phyloP scores from a whole-genome alignment of 2,888 invertebrate genomes.

The Helleia helle region DNA sequence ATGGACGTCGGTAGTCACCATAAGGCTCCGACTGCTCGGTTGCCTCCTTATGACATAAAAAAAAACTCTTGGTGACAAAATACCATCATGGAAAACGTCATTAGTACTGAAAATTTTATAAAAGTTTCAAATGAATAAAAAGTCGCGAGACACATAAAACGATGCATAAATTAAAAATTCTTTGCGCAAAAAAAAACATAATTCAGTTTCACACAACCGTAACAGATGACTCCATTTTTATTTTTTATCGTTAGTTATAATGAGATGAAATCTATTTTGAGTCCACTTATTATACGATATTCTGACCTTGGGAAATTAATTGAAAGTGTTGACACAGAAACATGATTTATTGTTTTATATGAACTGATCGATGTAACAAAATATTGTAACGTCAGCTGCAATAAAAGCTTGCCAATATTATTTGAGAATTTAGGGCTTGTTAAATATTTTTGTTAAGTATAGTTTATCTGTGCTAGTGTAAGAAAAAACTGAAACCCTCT shows the following conservation, averaged over 20 bases:
- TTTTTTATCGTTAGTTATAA: conserved; percentile 65
- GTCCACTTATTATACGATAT: conserved; percentile 59
- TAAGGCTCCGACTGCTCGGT: no score
- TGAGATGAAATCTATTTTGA: conserved; percentile 58
- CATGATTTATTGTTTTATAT: conserved; percentile 44
- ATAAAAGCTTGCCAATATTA: no score
- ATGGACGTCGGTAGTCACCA: no score
- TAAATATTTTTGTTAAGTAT: no score
- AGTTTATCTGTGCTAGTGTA: no score
- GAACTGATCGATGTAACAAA: conserved; percentile 6
- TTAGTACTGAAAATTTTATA: no score
- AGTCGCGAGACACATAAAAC: background rate
- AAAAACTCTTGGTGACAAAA: no score
- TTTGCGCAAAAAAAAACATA: conserved; percentile 11
- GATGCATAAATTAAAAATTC: conserved; percentile 9
- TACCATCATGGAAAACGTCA: no score
- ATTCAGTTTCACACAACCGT: conserved; percentile 38
- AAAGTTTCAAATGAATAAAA: conserved; percentile 2
- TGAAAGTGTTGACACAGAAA: conserved; percentile 63
- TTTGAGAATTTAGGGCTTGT: no score
- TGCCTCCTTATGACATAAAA: no score
- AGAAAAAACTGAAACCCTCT: no score
- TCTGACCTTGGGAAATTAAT: conserved; percentile 55
- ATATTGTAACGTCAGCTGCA: background rate
- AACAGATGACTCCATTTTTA: conserved; percentile 58